These are phyloP conservation scores for Choloepus hoffmanni DNA, from an alignment of 2,113 vertebrate genomes.

Conservation along the genomic window DNA sequence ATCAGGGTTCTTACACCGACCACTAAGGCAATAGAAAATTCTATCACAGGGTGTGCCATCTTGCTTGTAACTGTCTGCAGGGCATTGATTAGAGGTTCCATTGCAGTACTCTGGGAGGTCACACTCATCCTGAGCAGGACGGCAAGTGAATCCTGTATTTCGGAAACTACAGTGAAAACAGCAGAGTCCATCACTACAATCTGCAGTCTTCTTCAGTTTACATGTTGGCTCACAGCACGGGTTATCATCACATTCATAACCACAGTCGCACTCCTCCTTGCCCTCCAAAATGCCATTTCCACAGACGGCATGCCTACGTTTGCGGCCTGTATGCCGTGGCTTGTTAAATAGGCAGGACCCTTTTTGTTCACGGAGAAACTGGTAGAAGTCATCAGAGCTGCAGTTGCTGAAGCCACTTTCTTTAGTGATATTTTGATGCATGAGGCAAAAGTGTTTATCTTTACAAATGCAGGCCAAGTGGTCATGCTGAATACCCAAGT, in stretches of 20 bases:
- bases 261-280: slow-evolving; percentile 77
- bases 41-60: slow-evolving; percentile 42
- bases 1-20: not conserved
- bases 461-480: slow-evolving; percentile 61
- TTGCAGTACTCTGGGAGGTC: slow-evolving; percentile 82
- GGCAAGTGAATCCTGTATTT: slow-evolving; percentile 22
- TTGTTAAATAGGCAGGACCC: slow-evolving; percentile 65
- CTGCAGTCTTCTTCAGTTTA: accelerated
- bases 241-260: not conserved
- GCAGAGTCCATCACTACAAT: slow-evolving; percentile 71
- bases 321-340: not conserved
- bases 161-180: slow-evolving; percentile 65
- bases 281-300: slow-evolving; percentile 64
- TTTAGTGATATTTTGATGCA: not conserved
- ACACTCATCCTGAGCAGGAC: not conserved
- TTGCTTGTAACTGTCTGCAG: slow-evolving; percentile 36
- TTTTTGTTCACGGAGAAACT: not conserved
- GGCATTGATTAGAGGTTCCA: slow-evolving; percentile 47
- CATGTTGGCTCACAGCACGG: slow-evolving; percentile 67
- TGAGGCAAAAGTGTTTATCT: slow-evolving; percentile 76
- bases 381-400: slow-evolving; percentile 63
- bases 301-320: not conserved
- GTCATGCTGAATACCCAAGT: slow-evolving; percentile 78
- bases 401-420: slow-evolving; percentile 82
- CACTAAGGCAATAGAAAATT: not conserved